Conservation (phyloP, 2,113 vertebrate species). For the Phrynocephalus versicolor region DNA sequence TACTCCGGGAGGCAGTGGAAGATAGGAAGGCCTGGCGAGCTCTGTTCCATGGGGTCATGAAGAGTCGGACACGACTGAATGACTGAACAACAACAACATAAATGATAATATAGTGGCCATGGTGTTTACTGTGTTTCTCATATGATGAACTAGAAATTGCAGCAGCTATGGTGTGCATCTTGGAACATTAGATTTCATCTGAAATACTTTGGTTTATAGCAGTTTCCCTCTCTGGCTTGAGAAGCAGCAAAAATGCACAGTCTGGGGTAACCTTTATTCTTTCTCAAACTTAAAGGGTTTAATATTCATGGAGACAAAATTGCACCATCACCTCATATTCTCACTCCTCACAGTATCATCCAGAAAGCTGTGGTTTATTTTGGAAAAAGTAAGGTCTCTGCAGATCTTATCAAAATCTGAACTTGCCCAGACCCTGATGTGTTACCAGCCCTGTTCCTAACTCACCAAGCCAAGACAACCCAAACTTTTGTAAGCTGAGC, state of each 20-base stretch:
- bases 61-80: too few relatives aligned
- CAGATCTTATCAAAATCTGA: not conserved
- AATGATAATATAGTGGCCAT: too few relatives aligned
- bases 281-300: not conserved
- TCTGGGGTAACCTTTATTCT: not conserved
- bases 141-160: not conserved
- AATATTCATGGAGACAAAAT: not conserved
- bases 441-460: not conserved
- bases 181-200: not conserved
- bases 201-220: constrained; percentile 1
- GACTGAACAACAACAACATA: too few relatives aligned
- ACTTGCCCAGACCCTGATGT: constrained; percentile 18
- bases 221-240: not conserved
- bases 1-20: too few relatives aligned
- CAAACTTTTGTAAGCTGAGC: not conserved
- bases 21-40: too few relatives aligned
- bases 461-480: not conserved
- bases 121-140: not conserved
- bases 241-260: not conserved
- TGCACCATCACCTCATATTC: not conserved
- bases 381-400: constrained; percentile 5
- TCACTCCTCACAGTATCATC: not conserved
- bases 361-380: not conserved
- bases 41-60: too few relatives aligned
- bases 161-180: not conserved